Evolutionary conservation across 2,888 invertebrate species (phyloP).

Genomic region (Lathronympha strigana): DNA sequence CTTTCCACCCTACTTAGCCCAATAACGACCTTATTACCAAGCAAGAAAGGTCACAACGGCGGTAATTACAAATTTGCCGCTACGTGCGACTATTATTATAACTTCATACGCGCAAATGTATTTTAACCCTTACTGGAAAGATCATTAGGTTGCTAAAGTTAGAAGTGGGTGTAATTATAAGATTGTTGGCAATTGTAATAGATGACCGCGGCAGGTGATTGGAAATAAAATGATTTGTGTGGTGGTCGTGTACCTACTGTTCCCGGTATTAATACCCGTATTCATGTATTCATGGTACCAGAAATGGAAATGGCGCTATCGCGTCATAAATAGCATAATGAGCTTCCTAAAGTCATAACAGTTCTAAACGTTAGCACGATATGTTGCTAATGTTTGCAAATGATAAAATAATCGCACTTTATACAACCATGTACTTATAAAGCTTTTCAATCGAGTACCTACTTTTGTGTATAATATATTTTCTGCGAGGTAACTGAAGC

Average conservation of each 20-base stretch:
- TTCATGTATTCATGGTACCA: constrained; percentile 29
- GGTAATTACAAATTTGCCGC: constrained; percentile 16
- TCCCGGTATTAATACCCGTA: constrained; percentile 37
- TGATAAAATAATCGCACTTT: no score
- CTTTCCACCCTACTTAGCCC: constrained; percentile 8
- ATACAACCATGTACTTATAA: no score
- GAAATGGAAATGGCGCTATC: constrained; percentile 23
- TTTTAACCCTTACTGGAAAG: constrained; percentile 17
- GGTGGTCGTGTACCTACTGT: constrained; percentile 35
- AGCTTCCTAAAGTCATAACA: constrained; percentile 7
- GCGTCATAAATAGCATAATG: constrained; percentile 9
- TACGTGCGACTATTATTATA: constrained; percentile 36
- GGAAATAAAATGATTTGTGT: constrained; percentile 43
- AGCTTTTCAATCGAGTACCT: no score
- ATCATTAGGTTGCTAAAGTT: background rate
- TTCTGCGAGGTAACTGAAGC: no score
- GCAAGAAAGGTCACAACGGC: background rate
- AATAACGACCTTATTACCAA: constrained; percentile 23
- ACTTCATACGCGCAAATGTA: constrained; percentile 19
- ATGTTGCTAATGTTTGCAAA: no score
- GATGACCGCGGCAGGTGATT: constrained; percentile 41
- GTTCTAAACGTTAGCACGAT: background rate
- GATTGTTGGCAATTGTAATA: constrained; percentile 41
- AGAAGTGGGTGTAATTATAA: constrained; percentile 1
- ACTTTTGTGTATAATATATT: no score